Base-by-base conservation (phyloP, 30 jellyfish, hydroid and myxozoan genomes). In the Hydractinia echinata region DNA sequence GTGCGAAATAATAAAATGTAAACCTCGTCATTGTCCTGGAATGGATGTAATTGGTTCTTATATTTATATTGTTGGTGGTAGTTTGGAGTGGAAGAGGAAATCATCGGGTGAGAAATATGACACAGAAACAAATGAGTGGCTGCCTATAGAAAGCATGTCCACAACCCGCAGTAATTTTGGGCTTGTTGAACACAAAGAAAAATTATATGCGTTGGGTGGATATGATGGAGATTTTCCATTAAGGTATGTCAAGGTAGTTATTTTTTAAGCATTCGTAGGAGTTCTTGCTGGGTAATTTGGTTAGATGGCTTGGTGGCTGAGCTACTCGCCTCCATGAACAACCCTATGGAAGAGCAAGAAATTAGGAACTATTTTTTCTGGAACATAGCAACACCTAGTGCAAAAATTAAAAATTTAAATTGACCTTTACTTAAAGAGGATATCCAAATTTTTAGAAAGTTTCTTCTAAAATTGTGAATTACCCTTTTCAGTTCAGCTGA, bases 1-100 rank as follows among this genome's bases (percentile, higher is more conserved):
- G 99, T 51, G 56, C 21, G 92, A 80, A 79, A 83, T 93, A 1
- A 76, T 94, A 6, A 87, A 90, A 18, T 85, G 89, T 7, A 82
- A 86, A 5, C 95, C 99, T 49, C 76, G 99, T 69, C 99, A 93
- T 71, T 87, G 96, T 77, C 99, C 96, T 7, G 99, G 99, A 7
- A 74, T 93, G 94, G 95, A 83, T 4, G 95, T 83, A 9, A 13
- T 87, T 11, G 95, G 82, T 50, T 76, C 83, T 53, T 86, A 71
- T 48, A 61, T 93, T 20, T 70, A 88, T 67, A 78, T 93, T 10
- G 94, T 93, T 72, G 99, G 99, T 50, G 99, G 99, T 13, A 87
- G 96, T 61, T 73, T 94, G 60, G 96, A 93, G 53, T 93, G 99
- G 99, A 87, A 93, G 52, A 70, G 99, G 53, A 86, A 73, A 51